phyloP scores from a whole-genome alignment of 1,140 invertebrate genomes.

The Drosophila sechellia region DNA sequence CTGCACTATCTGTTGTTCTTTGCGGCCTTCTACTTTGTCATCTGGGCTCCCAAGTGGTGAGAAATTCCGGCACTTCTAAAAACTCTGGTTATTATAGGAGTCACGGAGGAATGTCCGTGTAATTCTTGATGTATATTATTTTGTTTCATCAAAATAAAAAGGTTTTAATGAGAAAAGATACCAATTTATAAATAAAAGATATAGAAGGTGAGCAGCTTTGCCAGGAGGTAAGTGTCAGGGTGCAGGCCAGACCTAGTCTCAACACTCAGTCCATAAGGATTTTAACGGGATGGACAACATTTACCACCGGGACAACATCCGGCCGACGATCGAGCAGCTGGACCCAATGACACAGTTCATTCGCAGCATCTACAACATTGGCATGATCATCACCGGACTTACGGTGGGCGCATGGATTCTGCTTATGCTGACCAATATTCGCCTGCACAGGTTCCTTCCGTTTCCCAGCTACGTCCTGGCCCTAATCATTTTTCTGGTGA shows the following conservation, averaged over 20 bases:
- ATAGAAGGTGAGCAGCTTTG: conserved; percentile 1
- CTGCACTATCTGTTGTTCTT: conserved; percentile 42
- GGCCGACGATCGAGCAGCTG: neutral
- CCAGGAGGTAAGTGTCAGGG: conserved; percentile 19
- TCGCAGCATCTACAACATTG: conserved; percentile 11
- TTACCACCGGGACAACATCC: conserved; percentile 11
- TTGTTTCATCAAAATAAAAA: no score
- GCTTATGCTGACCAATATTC: neutral
- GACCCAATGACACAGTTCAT: conserved; percentile 32
- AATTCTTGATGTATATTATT: no score
- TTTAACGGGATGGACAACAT: conserved; percentile 23
- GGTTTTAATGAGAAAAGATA: no score
- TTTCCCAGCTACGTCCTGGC: conserved; percentile 12
- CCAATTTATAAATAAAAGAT: no score
- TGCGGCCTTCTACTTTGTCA: neutral
- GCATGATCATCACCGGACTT: neutral
- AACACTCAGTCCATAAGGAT: neutral
- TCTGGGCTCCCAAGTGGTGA: conserved; percentile 14
- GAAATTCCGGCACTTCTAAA: no score
- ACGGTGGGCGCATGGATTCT: conserved; percentile 17
- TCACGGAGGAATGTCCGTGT: no score
- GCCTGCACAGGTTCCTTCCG: neutral
- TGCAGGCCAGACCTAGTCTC: neutral
- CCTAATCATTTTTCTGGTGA: conserved; percentile 11
- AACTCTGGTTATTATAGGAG: no score